Evolutionary conservation across 1,140 invertebrate species (phyloP).

Genomic region (Atta colombica): DNA sequence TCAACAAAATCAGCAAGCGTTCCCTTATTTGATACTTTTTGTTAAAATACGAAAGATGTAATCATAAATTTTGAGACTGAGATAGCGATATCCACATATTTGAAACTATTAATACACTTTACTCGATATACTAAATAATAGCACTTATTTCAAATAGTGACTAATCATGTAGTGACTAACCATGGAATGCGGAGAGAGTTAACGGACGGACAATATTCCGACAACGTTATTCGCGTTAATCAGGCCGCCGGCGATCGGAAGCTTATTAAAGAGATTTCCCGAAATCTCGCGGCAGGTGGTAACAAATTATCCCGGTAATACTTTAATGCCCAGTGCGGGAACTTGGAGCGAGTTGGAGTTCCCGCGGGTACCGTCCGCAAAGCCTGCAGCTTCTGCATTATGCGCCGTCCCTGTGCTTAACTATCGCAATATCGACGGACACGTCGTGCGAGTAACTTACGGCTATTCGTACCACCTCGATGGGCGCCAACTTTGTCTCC

Average conservation of each 20-base stretch:
- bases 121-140: not conserved
- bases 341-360: slow-evolving; percentile 45
- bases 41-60: too few species aligned
- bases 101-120: not conserved
- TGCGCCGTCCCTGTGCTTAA: slow-evolving; percentile 66
- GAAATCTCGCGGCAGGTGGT: slow-evolving; percentile 57
- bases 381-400: slow-evolving; percentile 58
- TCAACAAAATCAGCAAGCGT: not conserved
- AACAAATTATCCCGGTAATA: slow-evolving; percentile 73
- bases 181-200: slow-evolving; percentile 1
- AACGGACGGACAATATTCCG: slow-evolving; percentile 52
- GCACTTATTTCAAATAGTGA: not conserved
- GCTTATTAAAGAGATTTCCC: slow-evolving; percentile 64
- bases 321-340: slow-evolving; percentile 68
- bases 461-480: slow-evolving; percentile 68
- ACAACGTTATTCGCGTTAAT: slow-evolving; percentile 57
- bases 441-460: slow-evolving; percentile 69
- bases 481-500: slow-evolving; percentile 56
- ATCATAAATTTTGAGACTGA: not conserved
- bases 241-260: slow-evolving; percentile 58
- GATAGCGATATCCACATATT: not conserved
- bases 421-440: slow-evolving; percentile 75
- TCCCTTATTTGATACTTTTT: not conserved
- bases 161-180: not conserved
- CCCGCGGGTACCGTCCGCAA: slow-evolving; percentile 52